Conservation (phyloP, 2,797 vertebrate species). For the Fringilla coelebs region DNA sequence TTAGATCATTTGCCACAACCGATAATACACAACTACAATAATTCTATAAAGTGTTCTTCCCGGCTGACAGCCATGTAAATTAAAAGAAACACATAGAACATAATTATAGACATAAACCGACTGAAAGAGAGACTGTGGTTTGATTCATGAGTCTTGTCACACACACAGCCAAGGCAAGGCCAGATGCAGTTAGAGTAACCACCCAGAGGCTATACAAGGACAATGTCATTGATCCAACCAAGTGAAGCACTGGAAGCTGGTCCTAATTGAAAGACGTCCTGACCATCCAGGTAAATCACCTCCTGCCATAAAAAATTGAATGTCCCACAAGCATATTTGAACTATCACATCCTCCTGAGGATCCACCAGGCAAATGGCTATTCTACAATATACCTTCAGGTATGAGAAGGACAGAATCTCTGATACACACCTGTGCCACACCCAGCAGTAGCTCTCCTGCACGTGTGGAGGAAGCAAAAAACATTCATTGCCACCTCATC, state of each 20-base stretch:
- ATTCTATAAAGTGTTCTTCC: not conserved
- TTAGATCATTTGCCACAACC: constrained; percentile 8
- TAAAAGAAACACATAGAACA: not conserved
- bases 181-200: not conserved
- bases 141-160: not conserved
- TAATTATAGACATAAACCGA: not conserved
- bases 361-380: not conserved
- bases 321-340: not conserved
- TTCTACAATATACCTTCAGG: not conserved
- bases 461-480: not conserved
- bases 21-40: not conserved
- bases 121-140: not conserved
- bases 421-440: not conserved
- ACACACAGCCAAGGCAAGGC: not conserved
- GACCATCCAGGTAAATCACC: not conserved
- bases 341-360: not conserved
- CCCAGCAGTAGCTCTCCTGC: not conserved
- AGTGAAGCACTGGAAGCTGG: not conserved
- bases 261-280: not conserved
- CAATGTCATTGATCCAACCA: not conserved
- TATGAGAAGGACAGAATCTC: not conserved
- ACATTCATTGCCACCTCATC: not conserved
- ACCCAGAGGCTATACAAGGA: not conserved
- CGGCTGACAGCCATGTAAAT: not conserved
- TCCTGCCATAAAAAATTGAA: not conserved